phyloP scores from a whole-genome alignment of 2,888 invertebrate genomes.

The Cheiracanthium punctorium region DNA sequence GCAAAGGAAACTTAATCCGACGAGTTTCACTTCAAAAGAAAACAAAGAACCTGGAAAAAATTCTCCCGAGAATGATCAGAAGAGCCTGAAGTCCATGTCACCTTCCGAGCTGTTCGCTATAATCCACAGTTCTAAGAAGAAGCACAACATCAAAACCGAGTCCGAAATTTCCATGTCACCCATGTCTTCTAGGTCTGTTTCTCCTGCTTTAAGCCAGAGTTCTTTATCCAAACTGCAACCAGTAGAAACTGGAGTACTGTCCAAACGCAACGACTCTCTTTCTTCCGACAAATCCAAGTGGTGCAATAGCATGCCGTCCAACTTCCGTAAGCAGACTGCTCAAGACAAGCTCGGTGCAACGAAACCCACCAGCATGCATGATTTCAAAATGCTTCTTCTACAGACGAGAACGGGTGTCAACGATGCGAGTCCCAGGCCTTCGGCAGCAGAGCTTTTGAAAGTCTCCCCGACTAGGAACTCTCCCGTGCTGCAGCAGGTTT shows the following conservation, averaged over 20 bases:
- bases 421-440: constrained; percentile 71
- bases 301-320: constrained; percentile 48
- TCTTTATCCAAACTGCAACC: constrained; percentile 34
- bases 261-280: constrained; percentile 18
- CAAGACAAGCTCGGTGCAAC: constrained; percentile 73
- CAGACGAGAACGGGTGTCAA: constrained; percentile 71
- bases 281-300: constrained; percentile 49
- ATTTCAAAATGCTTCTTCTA: constrained; percentile 84
- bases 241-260: constrained; percentile 61
- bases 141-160: constrained; percentile 72
- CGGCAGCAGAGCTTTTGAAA: constrained; percentile 73
- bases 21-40: neutral
- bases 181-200: constrained; percentile 68
- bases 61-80: neutral
- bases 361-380: constrained; percentile 86
- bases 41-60: neutral
- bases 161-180: constrained; percentile 71
- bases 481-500: neutral
- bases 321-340: constrained; percentile 65
- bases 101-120: constrained; percentile 72
- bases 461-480: constrained; percentile 65
- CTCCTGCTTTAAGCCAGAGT: constrained; percentile 50
- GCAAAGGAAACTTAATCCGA: neutral
- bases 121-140: constrained; percentile 73
- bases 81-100: constrained; percentile 63